Base-by-base conservation (phyloP, 2,888 invertebrate species). In the Pomacea canaliculata region DNA sequence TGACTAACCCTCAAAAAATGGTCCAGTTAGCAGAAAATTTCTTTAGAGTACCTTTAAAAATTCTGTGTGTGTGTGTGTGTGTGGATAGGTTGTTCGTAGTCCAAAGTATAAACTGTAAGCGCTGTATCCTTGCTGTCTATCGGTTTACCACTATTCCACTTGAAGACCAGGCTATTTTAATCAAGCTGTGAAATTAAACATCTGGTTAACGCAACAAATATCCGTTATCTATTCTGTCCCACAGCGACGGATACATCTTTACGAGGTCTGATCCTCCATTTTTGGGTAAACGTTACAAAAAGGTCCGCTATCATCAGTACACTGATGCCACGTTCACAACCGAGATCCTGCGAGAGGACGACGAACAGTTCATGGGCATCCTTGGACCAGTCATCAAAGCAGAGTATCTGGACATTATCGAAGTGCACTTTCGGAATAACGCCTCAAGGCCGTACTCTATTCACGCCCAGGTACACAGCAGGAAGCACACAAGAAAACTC, bases 351-450 rank as follows among this genome's bases (percentile, higher is more conserved):
- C 70, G 77, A 46, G 62, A 27, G 13, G 70, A 70, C 18, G 70
- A 74, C 62, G 78, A 80, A 16, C 48, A 12, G 16, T 77, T 78
- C 60, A 65, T 79, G 56, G 80, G 78, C 12, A 63, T 80, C 27
- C 49, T 80, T 67, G 82, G 82, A 0, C 82, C 82, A 2, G 59
- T 77, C 56, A 71, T 82, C 60, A 56, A 71, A 46, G 82, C 72
- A 10, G 78, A 79, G 37, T 73, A 76, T 7, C 79, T 78, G 8
- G 82, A 82, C 66, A 76, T 46, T 48, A 66, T 82, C 51, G 73
- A 63, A 7, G 73, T 82, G 4, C 23, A 27, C 37, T 74, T 74
- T 62, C 27, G 74, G 5, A 74, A 74, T 67, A 49, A 60, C 10
- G 74, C 74, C 13, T 62, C 74, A 48, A 67, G 73, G 27, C 65